Evolutionary conservation across 2,113 vertebrate species (phyloP).

Genomic region (Gymnobelideus leadbeateri): DNA sequence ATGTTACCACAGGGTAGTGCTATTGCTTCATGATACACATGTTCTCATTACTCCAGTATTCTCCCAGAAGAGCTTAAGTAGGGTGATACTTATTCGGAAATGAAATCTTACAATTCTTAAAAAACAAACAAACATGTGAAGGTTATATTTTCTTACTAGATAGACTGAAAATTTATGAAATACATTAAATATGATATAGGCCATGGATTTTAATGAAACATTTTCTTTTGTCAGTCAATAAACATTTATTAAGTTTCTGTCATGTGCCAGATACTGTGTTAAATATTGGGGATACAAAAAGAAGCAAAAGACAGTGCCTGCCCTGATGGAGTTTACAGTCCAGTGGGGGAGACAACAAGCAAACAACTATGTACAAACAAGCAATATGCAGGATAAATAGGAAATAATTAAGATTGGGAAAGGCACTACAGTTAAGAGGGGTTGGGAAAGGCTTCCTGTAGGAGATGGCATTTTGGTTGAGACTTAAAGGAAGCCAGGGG

Average conservation of each 20-base stretch:
- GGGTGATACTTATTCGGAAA: background rate
- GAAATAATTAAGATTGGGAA: background rate
- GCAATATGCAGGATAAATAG: background rate
- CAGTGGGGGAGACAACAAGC: background rate
- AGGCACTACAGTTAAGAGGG: background rate
- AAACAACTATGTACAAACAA: background rate
- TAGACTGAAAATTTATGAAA: slow-evolving; percentile 28
- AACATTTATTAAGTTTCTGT: background rate
- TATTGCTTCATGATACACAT: slow-evolving; percentile 39
- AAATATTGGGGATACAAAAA: background rate
- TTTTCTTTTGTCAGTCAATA: background rate
- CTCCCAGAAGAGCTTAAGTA: background rate
- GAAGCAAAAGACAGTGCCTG: background rate
- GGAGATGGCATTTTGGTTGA: background rate
- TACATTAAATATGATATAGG: background rate
- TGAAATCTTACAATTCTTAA: background rate
- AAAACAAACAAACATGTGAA: background rate
- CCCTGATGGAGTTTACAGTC: background rate
- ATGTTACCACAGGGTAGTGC: slow-evolving; percentile 65
- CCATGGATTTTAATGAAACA: background rate
- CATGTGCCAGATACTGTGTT: background rate
- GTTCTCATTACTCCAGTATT: background rate
- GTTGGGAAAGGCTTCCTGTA: background rate
- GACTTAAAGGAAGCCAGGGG: background rate
- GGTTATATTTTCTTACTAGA: slow-evolving; percentile 13